Evolutionary conservation across 2,113 vertebrate species (phyloP).

Genomic region (Oceanites oceanicus): DNA sequence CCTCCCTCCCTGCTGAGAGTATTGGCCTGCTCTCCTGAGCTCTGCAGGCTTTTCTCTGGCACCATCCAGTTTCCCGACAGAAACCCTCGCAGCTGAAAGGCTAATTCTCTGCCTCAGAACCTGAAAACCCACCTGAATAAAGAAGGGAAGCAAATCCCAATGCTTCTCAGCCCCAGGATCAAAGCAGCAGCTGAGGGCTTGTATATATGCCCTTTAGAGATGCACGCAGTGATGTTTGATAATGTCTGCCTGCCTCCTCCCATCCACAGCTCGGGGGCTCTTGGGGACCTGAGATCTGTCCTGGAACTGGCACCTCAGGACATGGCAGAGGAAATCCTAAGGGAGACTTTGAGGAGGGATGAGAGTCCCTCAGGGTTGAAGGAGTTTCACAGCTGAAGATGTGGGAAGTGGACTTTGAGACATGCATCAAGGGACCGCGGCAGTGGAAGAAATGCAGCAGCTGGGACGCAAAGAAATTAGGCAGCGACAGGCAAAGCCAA

Average conservation of each 20-base stretch:
- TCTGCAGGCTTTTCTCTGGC: background rate
- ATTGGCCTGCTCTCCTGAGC: background rate
- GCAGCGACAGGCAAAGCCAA: background rate
- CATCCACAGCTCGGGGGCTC: background rate
- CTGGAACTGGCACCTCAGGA: background rate
- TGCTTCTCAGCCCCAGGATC: background rate
- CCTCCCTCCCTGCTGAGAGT: background rate
- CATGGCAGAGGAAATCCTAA: background rate
- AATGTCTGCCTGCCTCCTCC: background rate
- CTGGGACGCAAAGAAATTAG: background rate
- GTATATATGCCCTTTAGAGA: background rate
- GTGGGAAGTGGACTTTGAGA: background rate
- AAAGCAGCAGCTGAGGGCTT: background rate
- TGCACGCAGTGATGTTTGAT: background rate
- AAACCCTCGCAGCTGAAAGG: background rate
- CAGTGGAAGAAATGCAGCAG: background rate
- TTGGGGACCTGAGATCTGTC: background rate
- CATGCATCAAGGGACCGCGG: background rate
- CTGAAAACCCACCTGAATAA: background rate
- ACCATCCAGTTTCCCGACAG: background rate
- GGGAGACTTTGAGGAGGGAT: background rate
- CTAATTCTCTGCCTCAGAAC: background rate
- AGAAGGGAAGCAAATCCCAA: background rate
- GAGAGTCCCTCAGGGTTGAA: background rate
- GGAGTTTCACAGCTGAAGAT: background rate